A percentile compares a stretch with the other conserved stretches of the same genome.
Conservation (phyloP, 2,888 invertebrate genomes). For the Torymus texanus region DNA sequence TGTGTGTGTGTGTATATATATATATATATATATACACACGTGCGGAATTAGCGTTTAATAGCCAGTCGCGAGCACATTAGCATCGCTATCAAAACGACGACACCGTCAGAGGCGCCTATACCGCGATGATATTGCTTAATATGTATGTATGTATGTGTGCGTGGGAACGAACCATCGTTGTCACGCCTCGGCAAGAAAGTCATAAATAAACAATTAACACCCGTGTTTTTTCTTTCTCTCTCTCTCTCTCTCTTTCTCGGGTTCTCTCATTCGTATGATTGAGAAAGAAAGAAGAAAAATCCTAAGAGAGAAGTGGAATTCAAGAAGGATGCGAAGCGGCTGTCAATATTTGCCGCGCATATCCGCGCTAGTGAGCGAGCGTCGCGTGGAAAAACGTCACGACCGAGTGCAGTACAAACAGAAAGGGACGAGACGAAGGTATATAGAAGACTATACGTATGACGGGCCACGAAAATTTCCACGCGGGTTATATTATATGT, state of each 20-base stretch:
- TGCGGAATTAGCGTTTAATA: slow-evolving; percentile 50
- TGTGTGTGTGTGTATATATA: too few species aligned
- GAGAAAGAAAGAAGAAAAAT: slow-evolving; percentile 20
- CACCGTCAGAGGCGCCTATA: slow-evolving; percentile 62
- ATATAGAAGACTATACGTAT: too few species aligned
- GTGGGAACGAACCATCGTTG: slow-evolving; percentile 34
- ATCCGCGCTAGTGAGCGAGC: not conserved
- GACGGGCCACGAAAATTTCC: slow-evolving; percentile 14
- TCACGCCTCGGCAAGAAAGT: slow-evolving; percentile 38
- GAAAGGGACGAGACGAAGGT: not conserved
- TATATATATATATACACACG: slow-evolving; percentile 10
- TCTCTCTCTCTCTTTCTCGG: not conserved
- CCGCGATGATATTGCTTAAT: slow-evolving; percentile 68
- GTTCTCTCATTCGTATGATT: not conserved
- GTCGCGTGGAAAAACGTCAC: slow-evolving; percentile 17
- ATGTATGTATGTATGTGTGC: not conserved
- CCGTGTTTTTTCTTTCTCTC: slow-evolving; percentile 10
- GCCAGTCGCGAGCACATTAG: slow-evolving; percentile 62
- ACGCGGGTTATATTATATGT: not conserved
- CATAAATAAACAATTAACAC: slow-evolving; percentile 56
- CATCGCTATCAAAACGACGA: slow-evolving; percentile 69
- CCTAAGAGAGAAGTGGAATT: slow-evolving; percentile 5
- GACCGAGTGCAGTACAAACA: slow-evolving; percentile 39
- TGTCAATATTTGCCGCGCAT: slow-evolving; percentile 44
- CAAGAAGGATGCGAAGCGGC: slow-evolving; percentile 11